Evolutionary conservation across 2,888 invertebrate genomes (phyloP), one percentile per base, ranked within the genome.

Genomic region (Pseudococcus viburni): DNA sequence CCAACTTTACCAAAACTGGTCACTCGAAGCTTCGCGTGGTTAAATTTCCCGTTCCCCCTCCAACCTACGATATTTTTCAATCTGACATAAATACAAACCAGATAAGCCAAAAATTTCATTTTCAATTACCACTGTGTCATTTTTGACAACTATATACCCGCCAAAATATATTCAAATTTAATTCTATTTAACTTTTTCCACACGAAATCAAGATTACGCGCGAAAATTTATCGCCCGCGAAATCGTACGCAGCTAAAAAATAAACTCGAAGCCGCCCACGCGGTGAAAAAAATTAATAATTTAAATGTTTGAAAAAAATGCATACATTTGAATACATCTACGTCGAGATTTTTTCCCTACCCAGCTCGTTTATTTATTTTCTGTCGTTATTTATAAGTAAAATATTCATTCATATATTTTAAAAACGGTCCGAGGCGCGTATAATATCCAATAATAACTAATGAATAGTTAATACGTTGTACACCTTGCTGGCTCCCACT

Each of bases 321-420:
- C 26, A 33, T 33, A 59, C 19, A 59, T 59, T 59, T 59, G 19
- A 59, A 59, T 59, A 59, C 19, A n/a, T 59, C 59, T 19, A 59
- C n/a, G 19, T 59, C 59, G n/a, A 59, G 59, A 6, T 59, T 19
- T 19, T 19, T 59, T 3, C 59, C 3, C 26, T 3, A n/a, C 19
- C 19, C 4, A 0, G 15, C 19, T 59, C 55, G 17, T 55, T 59
- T 59, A 59, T 33, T 33, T 33, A 33, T 33, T 33, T 51, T 51
- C 59, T 59, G 19, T 19, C 5, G 51, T 59, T n/a, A 59, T 59
- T 59, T 59, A 19, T 51, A 8, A 19, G 11, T 59, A 59, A 59
- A 59, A 59, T 59, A 59, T 59, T 59, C 59, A 59, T 59, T 59
- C 59, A 19, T 59, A 59, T 59, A 55, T 46, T 46, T 46, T 46